phyloP scores from a whole-genome alignment of 2,888 invertebrate genomes.

The Stegana nigrithorax region DNA sequence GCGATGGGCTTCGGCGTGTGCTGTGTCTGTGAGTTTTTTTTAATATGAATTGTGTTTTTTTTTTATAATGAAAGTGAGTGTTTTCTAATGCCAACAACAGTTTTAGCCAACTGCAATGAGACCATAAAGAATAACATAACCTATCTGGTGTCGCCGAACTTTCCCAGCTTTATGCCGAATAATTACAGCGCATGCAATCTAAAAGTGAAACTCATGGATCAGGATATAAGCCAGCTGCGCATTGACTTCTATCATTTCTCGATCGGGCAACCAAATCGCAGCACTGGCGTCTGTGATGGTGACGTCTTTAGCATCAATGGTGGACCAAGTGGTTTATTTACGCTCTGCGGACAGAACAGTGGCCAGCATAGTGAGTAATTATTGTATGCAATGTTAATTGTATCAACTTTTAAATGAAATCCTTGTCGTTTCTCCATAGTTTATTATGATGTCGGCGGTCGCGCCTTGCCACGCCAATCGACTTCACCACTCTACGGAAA shows the following conservation, averaged over 20 bases:
- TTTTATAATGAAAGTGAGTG: too few relatives aligned
- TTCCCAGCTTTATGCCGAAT: conserved; percentile 78
- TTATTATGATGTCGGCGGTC: conserved; percentile 65
- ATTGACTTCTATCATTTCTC: conserved; percentile 87
- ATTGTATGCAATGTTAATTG: background rate
- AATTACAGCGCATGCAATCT: conserved; percentile 78
- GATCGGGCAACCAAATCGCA: conserved; percentile 84
- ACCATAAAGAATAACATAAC: conserved; percentile 82
- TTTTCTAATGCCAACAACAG: conserved; percentile 70
- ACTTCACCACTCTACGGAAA: conserved; percentile 50
- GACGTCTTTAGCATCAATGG: conserved; percentile 76
- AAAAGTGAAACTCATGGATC: conserved; percentile 79
- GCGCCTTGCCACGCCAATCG: conserved; percentile 50
- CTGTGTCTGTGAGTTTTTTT: conserved; percentile 81
- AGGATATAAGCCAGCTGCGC: conserved; percentile 84
- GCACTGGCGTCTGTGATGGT: conserved; percentile 82
- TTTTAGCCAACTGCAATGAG: conserved; percentile 80
- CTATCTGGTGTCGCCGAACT: conserved; percentile 84
- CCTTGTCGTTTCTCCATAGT: conserved; percentile 43
- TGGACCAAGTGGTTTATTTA: conserved; percentile 72
- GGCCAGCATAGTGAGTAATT: conserved; percentile 81
- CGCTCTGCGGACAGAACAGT: conserved; percentile 84
- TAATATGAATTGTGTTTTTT: too few relatives aligned
- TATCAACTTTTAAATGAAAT: background rate
- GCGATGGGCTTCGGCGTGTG: conserved; percentile 88